These are phyloP conservation scores for Bagarius yarrelli DNA, from an alignment of 2,113 vertebrate genomes.

Conservation along the genomic window DNA sequence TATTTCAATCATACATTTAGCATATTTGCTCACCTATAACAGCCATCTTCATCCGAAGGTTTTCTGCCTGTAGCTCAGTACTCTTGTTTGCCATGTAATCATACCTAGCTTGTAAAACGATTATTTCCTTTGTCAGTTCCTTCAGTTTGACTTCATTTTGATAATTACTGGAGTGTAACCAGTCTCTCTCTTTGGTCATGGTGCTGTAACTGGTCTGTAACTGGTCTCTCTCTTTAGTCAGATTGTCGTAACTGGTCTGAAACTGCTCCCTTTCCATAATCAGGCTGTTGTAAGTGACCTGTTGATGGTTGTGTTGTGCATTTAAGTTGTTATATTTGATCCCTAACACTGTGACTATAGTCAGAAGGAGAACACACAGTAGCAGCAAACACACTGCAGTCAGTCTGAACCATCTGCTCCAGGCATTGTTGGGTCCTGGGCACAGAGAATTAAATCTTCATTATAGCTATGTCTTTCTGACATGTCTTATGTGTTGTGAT, in stretches of 20 bases:
- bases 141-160: background rate
- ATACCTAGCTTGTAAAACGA: background rate
- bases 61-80: background rate
- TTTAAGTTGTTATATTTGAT: background rate
- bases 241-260: background rate
- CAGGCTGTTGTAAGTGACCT: no score
- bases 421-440: background rate
- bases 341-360: background rate
- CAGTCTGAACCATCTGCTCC: background rate
- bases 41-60: background rate
- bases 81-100: background rate
- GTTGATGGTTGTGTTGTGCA: background rate
- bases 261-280: no score
- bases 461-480: no score
- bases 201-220: background rate
- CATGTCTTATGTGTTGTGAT: no score
- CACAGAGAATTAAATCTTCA: background rate
- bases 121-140: background rate
- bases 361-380: background rate
- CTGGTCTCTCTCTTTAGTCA: background rate
- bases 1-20: no score
- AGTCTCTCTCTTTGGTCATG: background rate
- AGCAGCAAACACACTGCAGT: background rate
- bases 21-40: background rate
- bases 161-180: no score